These are phyloP conservation scores for Chalcis sispes DNA, from an alignment of 2,888 invertebrate genomes.

Conservation along the genomic window DNA sequence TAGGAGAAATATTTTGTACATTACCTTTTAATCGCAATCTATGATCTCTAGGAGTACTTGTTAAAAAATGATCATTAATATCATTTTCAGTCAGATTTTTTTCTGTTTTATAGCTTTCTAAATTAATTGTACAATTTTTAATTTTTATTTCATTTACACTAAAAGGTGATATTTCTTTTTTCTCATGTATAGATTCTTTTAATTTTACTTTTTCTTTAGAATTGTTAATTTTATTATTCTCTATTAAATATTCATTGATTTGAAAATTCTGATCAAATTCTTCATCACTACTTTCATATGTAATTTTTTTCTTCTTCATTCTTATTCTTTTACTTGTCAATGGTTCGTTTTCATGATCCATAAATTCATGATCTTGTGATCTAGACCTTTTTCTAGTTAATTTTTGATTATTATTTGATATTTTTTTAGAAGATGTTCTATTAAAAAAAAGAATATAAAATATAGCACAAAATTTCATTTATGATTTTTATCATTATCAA, in stretches of 20 bases:
- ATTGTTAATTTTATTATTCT: background rate
- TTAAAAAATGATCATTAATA: background rate
- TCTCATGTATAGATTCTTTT: conserved; percentile 13
- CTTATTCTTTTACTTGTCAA: background rate
- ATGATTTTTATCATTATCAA: background rate
- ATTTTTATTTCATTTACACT: background rate
- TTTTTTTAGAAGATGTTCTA: conserved; percentile 7
- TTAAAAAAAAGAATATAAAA: conserved; percentile 5
- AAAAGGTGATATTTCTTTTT: conserved; percentile 1
- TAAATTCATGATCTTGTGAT: background rate
- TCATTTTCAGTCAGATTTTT: background rate
- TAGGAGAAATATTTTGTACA: conserved; percentile 50
- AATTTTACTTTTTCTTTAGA: background rate
- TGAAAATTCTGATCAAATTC: conserved; percentile 6
- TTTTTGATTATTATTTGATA: background rate
- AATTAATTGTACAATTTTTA: background rate
- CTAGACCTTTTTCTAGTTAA: background rate
- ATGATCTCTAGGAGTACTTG: conserved; percentile 34
- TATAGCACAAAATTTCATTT: background rate
- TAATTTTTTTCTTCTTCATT: conserved; percentile 14
- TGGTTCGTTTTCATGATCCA: background rate
- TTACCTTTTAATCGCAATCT: conserved; percentile 19
- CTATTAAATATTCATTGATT: background rate
- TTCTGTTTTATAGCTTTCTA: background rate
- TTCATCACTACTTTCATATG: background rate